A percentile compares a stretch with the other conserved stretches of the same genome.
Evolutionary conservation across 30 jellyfish, hydroid and myxozoan genomes (phyloP).

Genomic region (Cassiopea xamachana): DNA sequence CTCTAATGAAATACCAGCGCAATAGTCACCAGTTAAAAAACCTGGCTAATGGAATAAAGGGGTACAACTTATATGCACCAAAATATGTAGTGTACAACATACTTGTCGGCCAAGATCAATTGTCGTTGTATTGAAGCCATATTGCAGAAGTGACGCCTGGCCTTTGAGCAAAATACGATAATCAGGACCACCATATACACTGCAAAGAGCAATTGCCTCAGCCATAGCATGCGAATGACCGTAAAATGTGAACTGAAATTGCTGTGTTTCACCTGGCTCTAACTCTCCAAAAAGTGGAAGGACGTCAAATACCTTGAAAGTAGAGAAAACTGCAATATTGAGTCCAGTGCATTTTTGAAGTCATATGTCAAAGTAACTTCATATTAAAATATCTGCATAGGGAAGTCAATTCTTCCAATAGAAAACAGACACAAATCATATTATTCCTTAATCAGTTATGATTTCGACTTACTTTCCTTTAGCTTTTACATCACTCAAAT

Average conservation of each 20-base stretch:
- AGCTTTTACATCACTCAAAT: no score
- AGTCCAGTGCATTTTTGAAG: no score
- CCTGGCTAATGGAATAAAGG: no score
- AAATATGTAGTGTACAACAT: not conserved
- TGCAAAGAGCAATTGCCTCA: constrained; percentile 90
- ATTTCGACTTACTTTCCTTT: no score
- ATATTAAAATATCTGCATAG: no score
- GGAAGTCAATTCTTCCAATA: no score
- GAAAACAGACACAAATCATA: no score
- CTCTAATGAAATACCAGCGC: no score
- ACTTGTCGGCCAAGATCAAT: constrained; percentile 91
- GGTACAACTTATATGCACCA: no score
- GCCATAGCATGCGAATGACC: constrained; percentile 95
- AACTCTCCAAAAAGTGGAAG: constrained; percentile 93
- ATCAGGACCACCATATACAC: constrained; percentile 95
- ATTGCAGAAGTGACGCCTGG: constrained; percentile 90
- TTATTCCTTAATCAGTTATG: no score
- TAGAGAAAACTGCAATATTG: not conserved
- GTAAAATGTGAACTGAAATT: constrained; percentile 91
- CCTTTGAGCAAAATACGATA: constrained; percentile 87
- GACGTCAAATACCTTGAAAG: constrained; percentile 86
- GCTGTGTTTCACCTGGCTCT: constrained; percentile 91
- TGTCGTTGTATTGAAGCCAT: constrained; percentile 53
- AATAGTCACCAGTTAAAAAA: no score
- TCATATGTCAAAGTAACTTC: no score